Evolutionary conservation across 2,113 vertebrate genomes (phyloP).

Genomic region (Lophius piscatorius): DNA sequence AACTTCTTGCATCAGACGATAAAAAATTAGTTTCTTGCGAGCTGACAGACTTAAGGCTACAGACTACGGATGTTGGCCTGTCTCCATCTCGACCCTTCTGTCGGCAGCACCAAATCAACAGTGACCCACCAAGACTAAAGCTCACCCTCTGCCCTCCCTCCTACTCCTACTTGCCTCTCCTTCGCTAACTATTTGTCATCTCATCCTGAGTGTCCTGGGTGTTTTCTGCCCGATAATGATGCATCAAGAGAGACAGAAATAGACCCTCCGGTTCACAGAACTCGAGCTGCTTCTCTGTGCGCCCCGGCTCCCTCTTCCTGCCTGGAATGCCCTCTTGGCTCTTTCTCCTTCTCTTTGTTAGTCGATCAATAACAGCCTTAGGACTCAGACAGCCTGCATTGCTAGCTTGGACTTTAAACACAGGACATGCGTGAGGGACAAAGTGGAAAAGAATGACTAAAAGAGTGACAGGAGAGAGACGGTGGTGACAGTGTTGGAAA

Average conservation of each 20-base stretch:
- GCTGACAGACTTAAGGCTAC: slow-evolving; percentile 6
- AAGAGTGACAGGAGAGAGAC: slow-evolving; percentile 17
- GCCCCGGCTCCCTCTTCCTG: slow-evolving; percentile 30
- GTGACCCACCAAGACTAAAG: slow-evolving; percentile 29
- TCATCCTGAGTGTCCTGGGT: slow-evolving; percentile 29
- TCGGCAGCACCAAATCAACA: slow-evolving; percentile 3
- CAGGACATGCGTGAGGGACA: slow-evolving; percentile 33
- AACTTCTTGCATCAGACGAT: neutral
- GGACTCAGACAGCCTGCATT: slow-evolving; percentile 58
- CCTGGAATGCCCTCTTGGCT: neutral
- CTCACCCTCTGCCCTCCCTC: slow-evolving; percentile 17
- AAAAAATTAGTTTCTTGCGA: too few relatives aligned
- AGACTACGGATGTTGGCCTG: neutral
- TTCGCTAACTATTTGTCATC: slow-evolving; percentile 29
- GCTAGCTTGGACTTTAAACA: slow-evolving; percentile 63
- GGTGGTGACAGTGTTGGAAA: slow-evolving; percentile 8
- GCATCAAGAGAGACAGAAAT: slow-evolving; percentile 62
- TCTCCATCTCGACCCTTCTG: slow-evolving; percentile 6
- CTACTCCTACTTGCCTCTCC: slow-evolving; percentile 15
- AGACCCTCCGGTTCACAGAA: slow-evolving; percentile 60
- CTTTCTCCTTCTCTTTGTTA: slow-evolving; percentile 38
- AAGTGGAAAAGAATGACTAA: slow-evolving; percentile 31
- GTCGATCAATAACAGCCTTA: slow-evolving; percentile 71
- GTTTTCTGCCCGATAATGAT: slow-evolving; percentile 56
- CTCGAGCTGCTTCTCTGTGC: slow-evolving; percentile 31